Percentiles rank a stretch among this genome's conserved stretches.
phyloP scores from a whole-genome alignment of 23 tunicate species.

The Halocynthia aurantium region DNA sequence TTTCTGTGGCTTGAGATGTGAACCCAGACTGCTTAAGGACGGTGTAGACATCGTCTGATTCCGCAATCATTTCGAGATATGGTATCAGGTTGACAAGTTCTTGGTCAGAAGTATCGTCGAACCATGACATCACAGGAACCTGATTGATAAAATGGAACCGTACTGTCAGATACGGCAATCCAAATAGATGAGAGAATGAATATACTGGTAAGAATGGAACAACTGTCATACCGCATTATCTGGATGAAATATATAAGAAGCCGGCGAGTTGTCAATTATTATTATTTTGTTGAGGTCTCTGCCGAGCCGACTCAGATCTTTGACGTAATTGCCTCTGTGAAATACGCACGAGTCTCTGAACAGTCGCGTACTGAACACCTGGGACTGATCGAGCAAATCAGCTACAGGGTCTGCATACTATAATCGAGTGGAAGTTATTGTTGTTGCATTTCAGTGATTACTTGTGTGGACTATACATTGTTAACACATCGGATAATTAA shows the following conservation, averaged over 20 bases:
- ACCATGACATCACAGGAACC: conserved; percentile 98
- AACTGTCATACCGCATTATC: conserved; percentile 82
- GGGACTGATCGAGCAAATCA: conserved; percentile 71
- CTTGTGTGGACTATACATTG: too few relatives aligned
- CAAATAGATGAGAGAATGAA: too few relatives aligned
- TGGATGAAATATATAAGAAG: conserved; percentile 95
- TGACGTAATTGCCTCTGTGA: conserved; percentile 98
- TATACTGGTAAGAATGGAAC: neutral
- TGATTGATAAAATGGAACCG: neutral
- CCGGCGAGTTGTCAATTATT: conserved; percentile 97
- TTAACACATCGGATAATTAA: too few relatives aligned
- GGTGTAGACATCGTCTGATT: conserved; percentile 83
- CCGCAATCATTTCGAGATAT: conserved; percentile 71
- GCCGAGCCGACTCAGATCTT: conserved; percentile 89
- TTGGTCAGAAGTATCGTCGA: conserved; percentile 83
- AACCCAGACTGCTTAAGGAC: conserved; percentile 77
- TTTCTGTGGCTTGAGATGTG: conserved; percentile 71
- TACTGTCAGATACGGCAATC: too few relatives aligned
- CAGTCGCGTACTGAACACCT: conserved; percentile 77
- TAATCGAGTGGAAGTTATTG: neutral
- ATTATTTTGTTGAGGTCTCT: conserved; percentile 75
- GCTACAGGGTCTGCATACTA: conserved; percentile 98
- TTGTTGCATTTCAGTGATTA: too few relatives aligned
- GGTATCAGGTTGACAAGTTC: conserved; percentile 84
- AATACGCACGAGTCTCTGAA: conserved; percentile 99